phyloP scores from a whole-genome alignment of 2,797 vertebrate genomes.

The Notoglanidium macrostoma region DNA sequence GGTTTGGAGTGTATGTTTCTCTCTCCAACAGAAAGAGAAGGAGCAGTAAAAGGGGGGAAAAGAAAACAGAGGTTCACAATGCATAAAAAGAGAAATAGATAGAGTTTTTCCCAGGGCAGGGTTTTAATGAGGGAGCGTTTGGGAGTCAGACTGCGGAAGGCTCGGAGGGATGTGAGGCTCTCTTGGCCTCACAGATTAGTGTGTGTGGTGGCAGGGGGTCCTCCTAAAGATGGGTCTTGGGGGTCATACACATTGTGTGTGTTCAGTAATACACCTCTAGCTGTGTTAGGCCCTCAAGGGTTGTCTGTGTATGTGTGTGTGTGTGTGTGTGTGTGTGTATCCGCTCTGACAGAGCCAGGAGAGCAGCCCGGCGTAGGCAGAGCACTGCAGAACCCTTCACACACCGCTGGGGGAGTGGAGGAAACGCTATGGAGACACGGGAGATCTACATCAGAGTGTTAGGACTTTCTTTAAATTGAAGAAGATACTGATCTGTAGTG shows the following conservation, averaged over 20 bases:
- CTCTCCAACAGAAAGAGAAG: not conserved
- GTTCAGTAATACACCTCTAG: conserved; percentile 50
- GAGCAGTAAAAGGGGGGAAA: not conserved
- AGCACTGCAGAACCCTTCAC: conserved; percentile 13
- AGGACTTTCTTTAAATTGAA: conserved; percentile 50
- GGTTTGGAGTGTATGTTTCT: not conserved
- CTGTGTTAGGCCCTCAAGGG: conserved; percentile 44
- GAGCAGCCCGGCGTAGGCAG: conserved; percentile 8
- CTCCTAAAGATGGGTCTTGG: conserved; percentile 45
- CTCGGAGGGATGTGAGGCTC: conserved; percentile 59
- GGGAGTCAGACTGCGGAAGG: conserved; percentile 63
- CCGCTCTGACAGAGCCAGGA: conserved; percentile 35
- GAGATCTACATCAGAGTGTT: conserved; percentile 49
- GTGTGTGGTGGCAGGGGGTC: conserved; percentile 47
- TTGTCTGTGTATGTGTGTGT: conserved; percentile 31
- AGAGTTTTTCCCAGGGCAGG: conserved; percentile 66
- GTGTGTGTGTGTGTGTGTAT: conserved; percentile 36
- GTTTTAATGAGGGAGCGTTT: conserved; percentile 67
- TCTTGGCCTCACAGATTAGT: conserved; percentile 50
- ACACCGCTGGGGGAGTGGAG: conserved; percentile 25
- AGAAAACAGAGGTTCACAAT: conserved; percentile 24
- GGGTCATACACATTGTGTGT: conserved; percentile 49
- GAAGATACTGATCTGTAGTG: conserved; percentile 44
- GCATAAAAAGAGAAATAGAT: conserved; percentile 33
- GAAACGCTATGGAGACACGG: conserved; percentile 33